These are phyloP conservation scores for Atherinomorus stipes DNA, from an alignment of 2,113 vertebrate genomes.

Conservation along the genomic window DNA sequence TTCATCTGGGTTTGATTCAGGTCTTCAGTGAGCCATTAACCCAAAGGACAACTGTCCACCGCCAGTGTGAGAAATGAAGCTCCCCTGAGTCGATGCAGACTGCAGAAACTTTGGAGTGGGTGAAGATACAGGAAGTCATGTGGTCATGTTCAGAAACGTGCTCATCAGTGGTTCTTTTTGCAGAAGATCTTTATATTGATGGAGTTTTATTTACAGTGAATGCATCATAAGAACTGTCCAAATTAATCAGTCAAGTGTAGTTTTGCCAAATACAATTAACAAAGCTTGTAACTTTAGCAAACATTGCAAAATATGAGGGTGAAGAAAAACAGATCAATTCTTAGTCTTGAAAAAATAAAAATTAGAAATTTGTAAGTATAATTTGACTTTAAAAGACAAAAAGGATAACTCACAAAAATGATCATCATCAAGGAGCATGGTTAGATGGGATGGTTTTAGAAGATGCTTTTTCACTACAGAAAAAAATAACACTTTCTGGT, in stretches of 20 bases:
- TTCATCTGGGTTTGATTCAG: constrained; percentile 86
- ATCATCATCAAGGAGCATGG: background rate
- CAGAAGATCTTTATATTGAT: constrained; percentile 7
- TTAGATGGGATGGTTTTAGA: constrained; percentile 9
- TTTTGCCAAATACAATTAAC: background rate
- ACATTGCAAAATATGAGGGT: background rate
- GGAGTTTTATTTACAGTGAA: background rate
- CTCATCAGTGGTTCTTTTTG: constrained; percentile 40
- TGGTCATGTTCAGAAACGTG: background rate
- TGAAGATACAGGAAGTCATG: background rate
- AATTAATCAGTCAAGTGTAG: background rate
- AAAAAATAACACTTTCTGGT: background rate
- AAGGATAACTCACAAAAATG: background rate
- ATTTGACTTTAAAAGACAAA: background rate
- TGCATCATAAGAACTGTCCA: background rate
- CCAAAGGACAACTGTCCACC: constrained; percentile 85
- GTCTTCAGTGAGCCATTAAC: constrained; percentile 86
- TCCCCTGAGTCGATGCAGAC: constrained; percentile 68
- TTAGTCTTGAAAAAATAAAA: background rate
- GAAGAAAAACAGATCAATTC: background rate
- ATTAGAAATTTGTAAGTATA: background rate
- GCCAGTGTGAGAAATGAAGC: constrained; percentile 83
- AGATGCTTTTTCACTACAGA: background rate
- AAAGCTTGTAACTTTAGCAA: background rate
- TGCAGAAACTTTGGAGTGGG: constrained; percentile 51